Percentiles rank a stretch among this genome's conserved stretches.
Conservation (phyloP, 2,113 vertebrate species). For the Pelusios castaneus region DNA sequence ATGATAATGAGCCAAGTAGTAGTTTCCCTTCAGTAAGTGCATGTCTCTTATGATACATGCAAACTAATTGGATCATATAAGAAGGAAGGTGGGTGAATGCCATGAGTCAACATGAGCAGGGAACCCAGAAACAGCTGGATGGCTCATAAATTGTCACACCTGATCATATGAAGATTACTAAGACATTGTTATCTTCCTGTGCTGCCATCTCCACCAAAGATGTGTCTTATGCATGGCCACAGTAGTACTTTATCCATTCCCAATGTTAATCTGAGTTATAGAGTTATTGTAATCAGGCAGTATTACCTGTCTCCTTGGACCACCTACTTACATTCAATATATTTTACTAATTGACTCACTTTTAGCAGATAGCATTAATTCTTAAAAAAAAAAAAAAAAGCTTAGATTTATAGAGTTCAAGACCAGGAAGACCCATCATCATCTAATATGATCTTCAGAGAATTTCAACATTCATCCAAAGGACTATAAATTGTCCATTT, state of each 20-base stretch:
- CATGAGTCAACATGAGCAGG: conserved; percentile 25
- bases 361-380: no score
- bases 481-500: no score
- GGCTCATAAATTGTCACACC: conserved; percentile 30
- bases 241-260: neutral
- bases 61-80: neutral
- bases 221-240: neutral
- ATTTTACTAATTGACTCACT: no score
- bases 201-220: neutral
- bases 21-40: conserved; percentile 60
- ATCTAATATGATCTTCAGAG: no score
- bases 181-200: neutral
- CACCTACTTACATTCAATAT: no score
- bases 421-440: no score
- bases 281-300: neutral
- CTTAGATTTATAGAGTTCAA: no score
- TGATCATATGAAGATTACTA: neutral
- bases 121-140: conserved; percentile 50
- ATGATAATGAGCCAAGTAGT: conserved; percentile 59
- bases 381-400: no score
- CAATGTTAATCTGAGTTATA: neutral
- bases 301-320: no score
- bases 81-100: conserved; percentile 41
- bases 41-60: conserved; percentile 30
- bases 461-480: no score